Evolutionary conservation across 2,888 invertebrate species (phyloP).

Genomic region (Deroplatys truncata): DNA sequence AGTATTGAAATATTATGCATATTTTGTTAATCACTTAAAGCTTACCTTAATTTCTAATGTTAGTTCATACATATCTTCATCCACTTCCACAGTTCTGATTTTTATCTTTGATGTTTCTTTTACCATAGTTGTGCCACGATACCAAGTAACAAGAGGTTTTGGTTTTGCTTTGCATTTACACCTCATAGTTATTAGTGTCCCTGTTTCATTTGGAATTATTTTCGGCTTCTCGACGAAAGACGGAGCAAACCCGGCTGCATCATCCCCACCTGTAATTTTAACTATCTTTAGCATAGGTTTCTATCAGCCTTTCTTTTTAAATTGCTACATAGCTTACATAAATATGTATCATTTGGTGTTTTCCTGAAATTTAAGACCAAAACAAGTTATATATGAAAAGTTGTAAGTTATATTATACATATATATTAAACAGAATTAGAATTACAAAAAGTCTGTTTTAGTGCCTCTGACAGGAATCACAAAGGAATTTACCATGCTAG

Average conservation of each 20-base stretch:
- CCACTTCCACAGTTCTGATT: slow-evolving; percentile 70
- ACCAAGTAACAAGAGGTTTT: slow-evolving; percentile 93
- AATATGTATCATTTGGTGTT: neutral
- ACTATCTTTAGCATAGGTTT: neutral
- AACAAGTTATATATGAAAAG: neutral
- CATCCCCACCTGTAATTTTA: slow-evolving; percentile 72
- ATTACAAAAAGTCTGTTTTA: neutral
- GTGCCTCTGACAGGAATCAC: neutral
- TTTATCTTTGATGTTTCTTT: slow-evolving; percentile 80
- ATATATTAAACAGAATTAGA: neutral
- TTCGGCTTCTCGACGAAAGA: slow-evolving; percentile 97
- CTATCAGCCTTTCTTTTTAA: neutral
- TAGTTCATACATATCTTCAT: slow-evolving; percentile 84
- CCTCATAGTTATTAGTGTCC: slow-evolving; percentile 95
- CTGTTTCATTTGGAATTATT: slow-evolving; percentile 97
- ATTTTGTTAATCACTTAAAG: neutral
- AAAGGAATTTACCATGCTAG: neutral
- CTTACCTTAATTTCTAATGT: slow-evolving; percentile 73
- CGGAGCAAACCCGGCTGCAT: slow-evolving; percentile 89
- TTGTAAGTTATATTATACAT: neutral
- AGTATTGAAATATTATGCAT: too few species aligned
- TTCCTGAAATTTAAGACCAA: neutral
- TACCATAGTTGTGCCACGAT: slow-evolving; percentile 80
- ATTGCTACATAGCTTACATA: neutral
- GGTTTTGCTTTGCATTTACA: slow-evolving; percentile 95